Evolutionary conservation across 2,797 vertebrate species (phyloP).

Genomic region (Xenopus petersii): DNA sequence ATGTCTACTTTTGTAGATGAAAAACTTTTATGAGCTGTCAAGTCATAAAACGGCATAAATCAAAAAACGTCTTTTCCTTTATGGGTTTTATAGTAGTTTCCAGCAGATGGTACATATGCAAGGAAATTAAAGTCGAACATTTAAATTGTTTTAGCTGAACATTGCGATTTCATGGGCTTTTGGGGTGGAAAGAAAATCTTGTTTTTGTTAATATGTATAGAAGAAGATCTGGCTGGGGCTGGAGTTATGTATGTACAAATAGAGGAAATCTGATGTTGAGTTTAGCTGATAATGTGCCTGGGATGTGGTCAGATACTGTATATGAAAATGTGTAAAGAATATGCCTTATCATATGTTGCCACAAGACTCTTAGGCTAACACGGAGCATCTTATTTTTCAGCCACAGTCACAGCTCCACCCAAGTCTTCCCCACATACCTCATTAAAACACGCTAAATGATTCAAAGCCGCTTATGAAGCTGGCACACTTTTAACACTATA

Average conservation of each 20-base stretch:
- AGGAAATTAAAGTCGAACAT: constrained; percentile 66
- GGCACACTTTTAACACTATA: constrained; percentile 13
- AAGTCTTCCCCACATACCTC: constrained; percentile 53
- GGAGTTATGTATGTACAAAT: constrained; percentile 61
- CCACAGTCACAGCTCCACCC: constrained; percentile 53
- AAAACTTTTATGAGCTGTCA: constrained; percentile 60
- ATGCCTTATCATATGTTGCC: constrained; percentile 68
- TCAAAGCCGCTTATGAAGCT: constrained; percentile 40
- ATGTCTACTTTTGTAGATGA: constrained; percentile 38
- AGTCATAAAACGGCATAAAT: constrained; percentile 65
- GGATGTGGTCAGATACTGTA: constrained; percentile 65
- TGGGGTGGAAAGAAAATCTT: constrained; percentile 64
- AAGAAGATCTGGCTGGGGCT: constrained; percentile 72
- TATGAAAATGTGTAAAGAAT: constrained; percentile 65
- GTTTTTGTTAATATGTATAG: constrained; percentile 71
- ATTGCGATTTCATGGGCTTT: constrained; percentile 69
- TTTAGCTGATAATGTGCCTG: constrained; percentile 64
- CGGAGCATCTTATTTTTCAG: constrained; percentile 54
- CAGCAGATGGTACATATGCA: constrained; percentile 65
- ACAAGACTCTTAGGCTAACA: constrained; percentile 56
- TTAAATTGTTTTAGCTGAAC: constrained; percentile 71
- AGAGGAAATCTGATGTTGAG: constrained; percentile 65
- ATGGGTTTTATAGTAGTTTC: constrained; percentile 51
- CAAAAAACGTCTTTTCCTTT: constrained; percentile 63
- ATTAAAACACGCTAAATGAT: constrained; percentile 37